Base-by-base conservation (phyloP, 2,888 invertebrate genomes). In the Criorhina ranunculi region DNA sequence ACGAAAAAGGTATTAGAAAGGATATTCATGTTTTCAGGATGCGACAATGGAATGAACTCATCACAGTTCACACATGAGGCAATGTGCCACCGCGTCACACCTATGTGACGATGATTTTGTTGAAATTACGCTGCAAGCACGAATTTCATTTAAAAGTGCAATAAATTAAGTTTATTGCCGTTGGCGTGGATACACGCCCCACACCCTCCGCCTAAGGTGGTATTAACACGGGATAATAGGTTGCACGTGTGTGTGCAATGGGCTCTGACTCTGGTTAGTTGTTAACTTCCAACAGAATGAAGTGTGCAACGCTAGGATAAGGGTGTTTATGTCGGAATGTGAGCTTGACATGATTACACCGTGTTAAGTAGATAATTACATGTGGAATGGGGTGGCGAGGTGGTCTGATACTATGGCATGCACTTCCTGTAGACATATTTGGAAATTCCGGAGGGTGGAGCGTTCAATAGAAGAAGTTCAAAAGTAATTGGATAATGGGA, bases 121-220 rank as follows among this genome's bases (percentile, higher is more conserved):
- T 15, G 19, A 59, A 60, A 70, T 69, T 77, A 51, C 59, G 35
- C 69, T 79, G 75, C 62, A 59, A 85, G 85, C 80, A 85, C 85
- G 85, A 85, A 80, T 70, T 85, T 80, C 85, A 85, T 85, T 85
- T 85, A 85, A 85, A 80, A 85, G 66, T 80, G 70, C 85, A 85
- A 85, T 85, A 85, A 85, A 85, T 85, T 69, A 80, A 80, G 79
- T 83, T 83, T 83, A 83, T 73, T 73, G 73, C 83, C 67, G 55
- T 51, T 81, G 46, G 60, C 24, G 72, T 19, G 55, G 73, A 9
- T 60, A 64, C 67, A 78, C 73, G 60, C 49, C 55, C 67, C 8
- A 0, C 11, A 4, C 24, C 24, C 24, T 3, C 24, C 11, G 6
- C 33, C 51, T 33, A 35, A 46, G 81, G 42, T 66, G 76, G 70